A percentile compares a stretch with the other conserved stretches of the same genome.
phyloP scores from a whole-genome alignment of 2,888 invertebrate genomes.

The Muschampia plurimacula region DNA sequence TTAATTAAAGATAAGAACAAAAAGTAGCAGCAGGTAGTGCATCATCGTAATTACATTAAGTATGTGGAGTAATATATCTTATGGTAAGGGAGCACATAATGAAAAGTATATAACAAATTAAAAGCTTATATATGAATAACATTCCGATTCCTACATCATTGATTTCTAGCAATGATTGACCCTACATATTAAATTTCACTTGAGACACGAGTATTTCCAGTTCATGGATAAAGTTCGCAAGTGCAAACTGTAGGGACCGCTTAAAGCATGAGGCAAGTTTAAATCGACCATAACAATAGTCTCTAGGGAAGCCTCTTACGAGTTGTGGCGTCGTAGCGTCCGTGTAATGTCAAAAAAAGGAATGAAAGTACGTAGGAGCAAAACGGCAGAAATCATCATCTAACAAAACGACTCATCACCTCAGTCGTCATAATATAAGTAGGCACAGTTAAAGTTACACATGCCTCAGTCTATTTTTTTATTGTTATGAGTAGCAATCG shows the following conservation, averaged over 20 bases:
- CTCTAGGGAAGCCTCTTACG: neutral
- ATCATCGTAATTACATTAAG: too few species aligned
- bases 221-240: constrained; percentile 5
- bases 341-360: neutral
- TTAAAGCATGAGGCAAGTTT: constrained; percentile 6
- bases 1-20: too few species aligned
- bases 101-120: too few species aligned
- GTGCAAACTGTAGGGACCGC: constrained; percentile 6
- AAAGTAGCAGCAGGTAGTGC: too few species aligned
- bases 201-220: neutral
- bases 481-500: too few species aligned
- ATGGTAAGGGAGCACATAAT: too few species aligned
- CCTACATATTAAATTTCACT: neutral
- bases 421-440: too few species aligned
- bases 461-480: too few species aligned
- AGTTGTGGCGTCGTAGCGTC: neutral
- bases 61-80: too few species aligned
- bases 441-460: too few species aligned
- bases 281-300: constrained; percentile 10
- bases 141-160: too few species aligned
- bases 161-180: neutral
- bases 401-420: neutral
- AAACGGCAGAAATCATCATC: neutral
- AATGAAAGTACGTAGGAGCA: neutral
- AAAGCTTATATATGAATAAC: too few species aligned